Evolutionary conservation across 2,113 vertebrate genomes (phyloP).

Genomic region (Numenius arquata): DNA sequence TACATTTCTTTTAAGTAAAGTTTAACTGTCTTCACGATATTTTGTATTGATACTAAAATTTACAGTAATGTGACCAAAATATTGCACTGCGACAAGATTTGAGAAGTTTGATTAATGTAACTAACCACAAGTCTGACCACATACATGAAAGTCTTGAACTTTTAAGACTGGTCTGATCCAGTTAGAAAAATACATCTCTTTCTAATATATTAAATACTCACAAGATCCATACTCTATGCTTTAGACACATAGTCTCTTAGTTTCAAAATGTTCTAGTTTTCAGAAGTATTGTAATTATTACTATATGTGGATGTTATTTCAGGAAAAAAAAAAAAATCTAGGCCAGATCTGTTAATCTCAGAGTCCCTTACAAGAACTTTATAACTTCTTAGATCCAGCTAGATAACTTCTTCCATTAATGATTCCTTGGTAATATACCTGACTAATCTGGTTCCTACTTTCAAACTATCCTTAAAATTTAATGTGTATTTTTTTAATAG

Average conservation of each 20-base stretch:
- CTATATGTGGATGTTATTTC: neutral
- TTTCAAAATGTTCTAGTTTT: neutral
- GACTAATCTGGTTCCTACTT: neutral
- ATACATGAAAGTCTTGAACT: neutral
- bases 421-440: neutral
- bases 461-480: neutral
- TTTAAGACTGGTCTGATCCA: neutral
- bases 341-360: neutral
- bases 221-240: neutral
- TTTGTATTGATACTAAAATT: neutral
- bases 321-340: neutral
- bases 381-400: neutral
- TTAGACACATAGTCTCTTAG: neutral
- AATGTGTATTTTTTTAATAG: neutral
- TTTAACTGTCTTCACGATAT: neutral
- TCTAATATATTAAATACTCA: neutral
- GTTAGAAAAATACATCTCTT: neutral
- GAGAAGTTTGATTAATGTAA: neutral
- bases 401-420: neutral
- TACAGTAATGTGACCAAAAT: neutral
- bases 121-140: neutral
- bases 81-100: neutral
- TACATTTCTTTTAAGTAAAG: neutral
- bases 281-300: neutral
- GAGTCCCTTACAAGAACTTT: neutral